Evolutionary conservation across 2,113 vertebrate genomes (phyloP), one percentile per base, ranked within the genome.

Genomic region (Hiodon alosoides): DNA sequence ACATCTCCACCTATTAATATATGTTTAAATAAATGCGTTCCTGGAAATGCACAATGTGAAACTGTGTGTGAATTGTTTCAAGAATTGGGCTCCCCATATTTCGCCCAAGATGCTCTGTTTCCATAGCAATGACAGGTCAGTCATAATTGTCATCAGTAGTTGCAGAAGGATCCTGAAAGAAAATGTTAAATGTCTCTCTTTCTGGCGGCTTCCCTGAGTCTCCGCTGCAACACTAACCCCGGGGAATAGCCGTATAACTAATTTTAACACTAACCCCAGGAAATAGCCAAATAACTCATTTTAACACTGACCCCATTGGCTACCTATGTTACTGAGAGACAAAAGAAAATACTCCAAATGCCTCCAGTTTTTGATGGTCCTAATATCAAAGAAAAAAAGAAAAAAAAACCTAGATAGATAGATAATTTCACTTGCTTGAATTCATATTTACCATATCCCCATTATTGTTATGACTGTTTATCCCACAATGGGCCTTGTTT

Each of bases 121-220:
- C 90, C 90, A 91, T 90, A 86, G 90, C 88, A 90, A 91, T 89
- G 78, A 54, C 88, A 87, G 87, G 82, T 91, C 83, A 83, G 85
- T 86, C 83, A 83, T 73, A 76, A 84, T 83, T 82, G 83, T 85
- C 78, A 82, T 31, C 83, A 72, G 5, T 77, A 80, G 84, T 85
- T 80, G 72, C 76, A 75, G 86, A 86, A 84, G 79, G 80, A 81
- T 84, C 90, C 85, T 89, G 86, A 90, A 89, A 86, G 86, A 79
- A 84, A 86, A 84, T 72, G 74, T 86, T 84, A 84, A 84, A 84
- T 77, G 81, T 80, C 80, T 79, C 78, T 83, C 85, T 83, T 83
- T 65, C 9, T 67, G 55, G 59, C 65, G 54, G 57, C 72, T 55
- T 55, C 66, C 81, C 87, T 83, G 81, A 50, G 55, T 59, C 70